phyloP scores from a whole-genome alignment of 1,140 invertebrate species.

The Asbolus verrucosus region DNA sequence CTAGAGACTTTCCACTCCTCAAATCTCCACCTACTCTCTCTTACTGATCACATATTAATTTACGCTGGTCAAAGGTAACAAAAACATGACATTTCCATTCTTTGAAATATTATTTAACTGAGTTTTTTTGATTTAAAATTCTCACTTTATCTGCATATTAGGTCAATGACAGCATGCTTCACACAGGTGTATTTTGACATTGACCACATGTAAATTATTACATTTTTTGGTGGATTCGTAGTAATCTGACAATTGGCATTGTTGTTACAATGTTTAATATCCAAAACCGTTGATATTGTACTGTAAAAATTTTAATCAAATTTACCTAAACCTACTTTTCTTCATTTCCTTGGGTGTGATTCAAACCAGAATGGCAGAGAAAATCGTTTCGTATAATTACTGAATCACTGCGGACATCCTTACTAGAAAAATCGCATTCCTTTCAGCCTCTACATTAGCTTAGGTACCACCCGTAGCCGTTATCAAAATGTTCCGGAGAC shows the following conservation, averaged over 20 bases:
- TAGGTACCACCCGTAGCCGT: background rate
- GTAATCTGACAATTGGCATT: too few relatives aligned
- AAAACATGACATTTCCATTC: too few relatives aligned
- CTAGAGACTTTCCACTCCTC: too few relatives aligned
- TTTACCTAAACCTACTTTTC: slow-evolving; percentile 33
- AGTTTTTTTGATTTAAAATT: slow-evolving; percentile 11
- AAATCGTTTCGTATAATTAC: slow-evolving; percentile 24
- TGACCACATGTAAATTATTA: slow-evolving; percentile 25
- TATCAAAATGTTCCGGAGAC: slow-evolving; percentile 17
- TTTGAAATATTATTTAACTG: too few relatives aligned
- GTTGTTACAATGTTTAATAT: too few relatives aligned
- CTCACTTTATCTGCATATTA: background rate
- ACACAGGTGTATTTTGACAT: slow-evolving; percentile 25
- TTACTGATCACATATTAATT: too few relatives aligned
- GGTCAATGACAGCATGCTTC: slow-evolving; percentile 16
- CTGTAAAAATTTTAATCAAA: too few relatives aligned
- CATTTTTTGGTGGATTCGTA: too few relatives aligned
- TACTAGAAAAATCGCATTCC: background rate
- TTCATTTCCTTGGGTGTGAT: slow-evolving; percentile 3
- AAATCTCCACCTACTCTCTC: too few relatives aligned
- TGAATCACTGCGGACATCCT: slow-evolving; percentile 8
- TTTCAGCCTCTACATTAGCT: background rate
- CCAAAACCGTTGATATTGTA: too few relatives aligned
- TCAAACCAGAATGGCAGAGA: slow-evolving; percentile 22
- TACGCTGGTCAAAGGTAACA: too few relatives aligned